These are phyloP conservation scores for Aphelenchoides bicaudatus DNA, from an alignment of 2,888 invertebrate species.

Conservation along the genomic window DNA sequence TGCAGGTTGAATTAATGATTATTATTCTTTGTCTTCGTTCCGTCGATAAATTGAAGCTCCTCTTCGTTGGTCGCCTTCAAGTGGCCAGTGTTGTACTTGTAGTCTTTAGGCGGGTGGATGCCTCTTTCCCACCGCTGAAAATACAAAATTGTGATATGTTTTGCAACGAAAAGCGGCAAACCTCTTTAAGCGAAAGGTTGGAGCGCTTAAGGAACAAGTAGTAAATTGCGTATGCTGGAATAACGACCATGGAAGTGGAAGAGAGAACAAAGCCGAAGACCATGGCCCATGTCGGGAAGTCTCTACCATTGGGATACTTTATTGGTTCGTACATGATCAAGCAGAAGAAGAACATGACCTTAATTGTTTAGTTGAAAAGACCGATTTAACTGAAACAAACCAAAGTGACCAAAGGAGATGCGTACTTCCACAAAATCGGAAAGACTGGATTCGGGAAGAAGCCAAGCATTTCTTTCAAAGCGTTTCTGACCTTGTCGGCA, in stretches of 20 bases:
- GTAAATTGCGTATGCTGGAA: conserved; percentile 79
- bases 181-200: conserved; percentile 5
- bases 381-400: conserved; percentile 64
- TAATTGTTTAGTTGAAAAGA: conserved; percentile 39
- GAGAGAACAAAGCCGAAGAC: conserved; percentile 78
- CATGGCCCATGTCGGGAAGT: conserved; percentile 70
- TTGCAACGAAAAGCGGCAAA: not conserved
- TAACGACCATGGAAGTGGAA: conserved; percentile 78
- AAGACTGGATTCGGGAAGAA: conserved; percentile 75
- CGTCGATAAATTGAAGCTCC: conserved; percentile 49
- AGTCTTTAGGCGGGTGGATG: conserved; percentile 34
- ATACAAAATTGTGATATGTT: not conserved
- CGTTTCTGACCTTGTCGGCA: conserved; percentile 72
- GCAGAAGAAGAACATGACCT: conserved; percentile 79
- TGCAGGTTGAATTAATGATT: conserved; percentile 3
- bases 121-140: conserved; percentile 33
- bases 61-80: conserved; percentile 32
- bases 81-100: conserved; percentile 15
- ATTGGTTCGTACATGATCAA: conserved; percentile 76
- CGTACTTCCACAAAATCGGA: conserved; percentile 80
- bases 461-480: conserved; percentile 80
- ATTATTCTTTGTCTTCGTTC: conserved; percentile 20
- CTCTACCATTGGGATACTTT: conserved; percentile 66
- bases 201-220: conserved; percentile 63
- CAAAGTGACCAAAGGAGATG: conserved; percentile 78